phyloP scores from a whole-genome alignment of 2,797 vertebrate species.

The Pipistrellus pipistrellus region DNA sequence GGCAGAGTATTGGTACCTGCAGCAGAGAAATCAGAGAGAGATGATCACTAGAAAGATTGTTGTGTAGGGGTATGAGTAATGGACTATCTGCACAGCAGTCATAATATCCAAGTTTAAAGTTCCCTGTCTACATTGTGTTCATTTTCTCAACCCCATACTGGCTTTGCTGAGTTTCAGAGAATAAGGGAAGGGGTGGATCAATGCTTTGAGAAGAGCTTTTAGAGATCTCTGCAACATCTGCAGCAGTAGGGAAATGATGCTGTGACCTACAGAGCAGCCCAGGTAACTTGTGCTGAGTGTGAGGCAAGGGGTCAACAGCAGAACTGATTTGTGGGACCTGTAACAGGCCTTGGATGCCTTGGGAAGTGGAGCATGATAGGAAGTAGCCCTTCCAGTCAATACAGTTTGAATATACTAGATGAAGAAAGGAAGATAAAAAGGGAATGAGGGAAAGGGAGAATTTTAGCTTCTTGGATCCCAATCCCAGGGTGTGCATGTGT shows the following conservation, averaged over 20 bases:
- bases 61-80: not conserved
- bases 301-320: not conserved
- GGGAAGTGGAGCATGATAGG: not conserved
- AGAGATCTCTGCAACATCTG: not conserved
- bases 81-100: not conserved
- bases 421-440: not conserved
- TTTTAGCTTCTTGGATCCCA: not conserved
- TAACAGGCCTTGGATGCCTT: not conserved
- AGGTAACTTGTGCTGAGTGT: not conserved
- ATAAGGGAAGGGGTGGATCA: not conserved
- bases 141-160: not conserved
- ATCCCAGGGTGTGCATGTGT: not conserved
- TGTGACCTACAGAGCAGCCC: not conserved
- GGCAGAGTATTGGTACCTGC: not conserved
- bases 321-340: not conserved
- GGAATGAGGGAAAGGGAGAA: not conserved
- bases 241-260: not conserved
- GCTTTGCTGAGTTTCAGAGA: slow-evolving; percentile 12
- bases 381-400: not conserved
- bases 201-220: not conserved
- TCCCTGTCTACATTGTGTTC: not conserved
- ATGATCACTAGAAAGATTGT: not conserved
- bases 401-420: not conserved
- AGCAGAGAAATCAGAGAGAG: not conserved
- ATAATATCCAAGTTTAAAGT: not conserved